A percentile compares a stretch with the other conserved stretches of the same genome.
phyloP scores from a whole-genome alignment of 2,113 vertebrate species.

The Lycocorax pyrrhopterus region DNA sequence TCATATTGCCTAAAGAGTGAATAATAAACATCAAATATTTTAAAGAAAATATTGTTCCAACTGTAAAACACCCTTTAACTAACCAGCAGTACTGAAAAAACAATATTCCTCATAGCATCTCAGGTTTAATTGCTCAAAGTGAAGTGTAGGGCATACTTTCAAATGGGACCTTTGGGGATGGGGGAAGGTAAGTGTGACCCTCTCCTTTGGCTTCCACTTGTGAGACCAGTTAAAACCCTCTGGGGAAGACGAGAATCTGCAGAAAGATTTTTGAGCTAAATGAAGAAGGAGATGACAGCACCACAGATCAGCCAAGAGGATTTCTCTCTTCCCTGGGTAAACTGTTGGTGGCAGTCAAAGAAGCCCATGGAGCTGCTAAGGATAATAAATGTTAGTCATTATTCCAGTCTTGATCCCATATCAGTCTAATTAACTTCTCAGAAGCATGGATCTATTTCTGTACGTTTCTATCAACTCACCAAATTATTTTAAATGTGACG shows the following conservation, averaged over 20 bases:
- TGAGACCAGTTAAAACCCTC: background rate
- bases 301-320: background rate
- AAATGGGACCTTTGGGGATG: background rate
- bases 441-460: slow-evolving; percentile 41
- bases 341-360: slow-evolving; percentile 14
- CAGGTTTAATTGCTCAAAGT: background rate
- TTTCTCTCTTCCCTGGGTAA: background rate
- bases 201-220: background rate
- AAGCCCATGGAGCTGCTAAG: background rate
- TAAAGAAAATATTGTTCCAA: slow-evolving; percentile 41
- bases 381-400: slow-evolving; percentile 50
- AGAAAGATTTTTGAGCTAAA: background rate
- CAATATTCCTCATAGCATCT: background rate
- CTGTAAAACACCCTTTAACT: background rate
- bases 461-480: slow-evolving; percentile 26
- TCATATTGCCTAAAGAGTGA: slow-evolving; percentile 22
- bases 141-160: rapidly evolving
- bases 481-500: slow-evolving; percentile 15
- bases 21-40: slow-evolving; percentile 32
- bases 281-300: background rate
- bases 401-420: slow-evolving; percentile 26
- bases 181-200: background rate
- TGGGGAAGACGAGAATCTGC: background rate
- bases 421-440: slow-evolving; percentile 39
- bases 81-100: background rate